Conservation (phyloP, 1,140 invertebrate genomes). For the Chironomus striatipennis region DNA sequence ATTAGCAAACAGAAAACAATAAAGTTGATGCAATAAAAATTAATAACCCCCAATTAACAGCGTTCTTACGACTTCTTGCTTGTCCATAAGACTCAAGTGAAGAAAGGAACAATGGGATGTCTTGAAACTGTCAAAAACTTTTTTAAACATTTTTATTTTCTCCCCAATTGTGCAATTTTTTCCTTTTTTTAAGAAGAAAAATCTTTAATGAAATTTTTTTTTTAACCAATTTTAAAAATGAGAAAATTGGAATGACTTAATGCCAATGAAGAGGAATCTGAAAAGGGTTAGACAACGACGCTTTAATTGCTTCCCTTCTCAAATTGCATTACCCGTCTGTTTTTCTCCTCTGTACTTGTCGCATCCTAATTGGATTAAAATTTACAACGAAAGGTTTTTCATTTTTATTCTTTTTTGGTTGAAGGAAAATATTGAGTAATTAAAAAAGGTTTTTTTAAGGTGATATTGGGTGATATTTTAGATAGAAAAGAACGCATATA, state of each 20-base stretch:
- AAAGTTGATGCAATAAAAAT: not conserved
- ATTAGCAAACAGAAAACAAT: constrained; percentile 15
- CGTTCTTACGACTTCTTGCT: not conserved
- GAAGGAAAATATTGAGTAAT: too few relatives aligned
- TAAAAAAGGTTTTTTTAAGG: not conserved
- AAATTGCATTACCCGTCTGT: constrained; percentile 21
- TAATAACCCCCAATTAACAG: constrained; percentile 20
- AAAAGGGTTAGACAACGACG: not conserved
- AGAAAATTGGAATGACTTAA: not conserved
- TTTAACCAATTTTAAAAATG: not conserved
- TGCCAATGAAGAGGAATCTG: not conserved
- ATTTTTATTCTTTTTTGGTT: not conserved
- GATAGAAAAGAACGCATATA: too few relatives aligned
- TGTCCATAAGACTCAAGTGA: not conserved
- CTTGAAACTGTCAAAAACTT: not conserved
- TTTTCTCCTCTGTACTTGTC: not conserved
- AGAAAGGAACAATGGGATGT: not conserved
- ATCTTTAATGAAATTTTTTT: not conserved
- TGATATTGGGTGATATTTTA: not conserved
- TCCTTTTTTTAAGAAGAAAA: not conserved
- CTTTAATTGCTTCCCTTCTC: constrained; percentile 22
- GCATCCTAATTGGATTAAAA: constrained; percentile 20
- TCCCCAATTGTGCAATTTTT: not conserved
- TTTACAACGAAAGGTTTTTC: not conserved
- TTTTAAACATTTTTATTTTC: not conserved